phyloP scores from a whole-genome alignment of 2,113 vertebrate genomes.

The Salvelinus sp. region DNA sequence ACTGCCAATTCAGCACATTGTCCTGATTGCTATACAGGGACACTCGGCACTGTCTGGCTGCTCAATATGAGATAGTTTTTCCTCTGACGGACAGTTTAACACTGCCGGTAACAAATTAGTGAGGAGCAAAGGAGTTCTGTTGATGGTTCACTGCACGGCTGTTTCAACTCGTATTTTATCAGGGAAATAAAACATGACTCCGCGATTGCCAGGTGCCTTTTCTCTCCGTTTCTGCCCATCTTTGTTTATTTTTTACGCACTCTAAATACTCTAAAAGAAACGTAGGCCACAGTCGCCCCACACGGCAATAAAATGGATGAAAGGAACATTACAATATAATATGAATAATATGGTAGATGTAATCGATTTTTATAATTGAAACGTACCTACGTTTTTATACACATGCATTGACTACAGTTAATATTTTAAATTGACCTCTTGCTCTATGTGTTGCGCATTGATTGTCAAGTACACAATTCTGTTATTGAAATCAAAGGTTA shows the following conservation, averaged over 20 bases:
- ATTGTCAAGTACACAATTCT: not conserved
- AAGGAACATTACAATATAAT: not conserved
- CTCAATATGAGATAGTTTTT: slow-evolving; percentile 61
- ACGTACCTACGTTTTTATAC: not conserved
- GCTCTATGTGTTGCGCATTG: not conserved
- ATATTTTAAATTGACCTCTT: not conserved
- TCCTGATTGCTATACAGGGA: slow-evolving; percentile 89
- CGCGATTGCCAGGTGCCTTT: not conserved
- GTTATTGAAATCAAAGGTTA: not conserved
- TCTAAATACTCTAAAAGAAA: not conserved
- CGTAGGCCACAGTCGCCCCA: not conserved
- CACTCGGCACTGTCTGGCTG: too few species aligned
- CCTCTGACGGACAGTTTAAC: slow-evolving; percentile 54
- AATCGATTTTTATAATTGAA: not conserved
- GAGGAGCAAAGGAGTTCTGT: slow-evolving; percentile 33
- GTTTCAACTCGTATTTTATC: too few species aligned
- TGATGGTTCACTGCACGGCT: slow-evolving; percentile 14
- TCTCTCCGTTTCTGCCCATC: slow-evolving; percentile 7
- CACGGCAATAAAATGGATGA: not conserved
- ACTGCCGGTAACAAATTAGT: slow-evolving; percentile 66
- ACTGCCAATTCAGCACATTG: slow-evolving; percentile 99
- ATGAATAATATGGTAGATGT: not conserved
- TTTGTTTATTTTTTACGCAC: slow-evolving; percentile 13
- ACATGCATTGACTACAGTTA: not conserved
- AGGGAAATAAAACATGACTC: not conserved